Base-by-base conservation (phyloP, 2,113 vertebrate species). In the Odontesthes bonariensis region DNA sequence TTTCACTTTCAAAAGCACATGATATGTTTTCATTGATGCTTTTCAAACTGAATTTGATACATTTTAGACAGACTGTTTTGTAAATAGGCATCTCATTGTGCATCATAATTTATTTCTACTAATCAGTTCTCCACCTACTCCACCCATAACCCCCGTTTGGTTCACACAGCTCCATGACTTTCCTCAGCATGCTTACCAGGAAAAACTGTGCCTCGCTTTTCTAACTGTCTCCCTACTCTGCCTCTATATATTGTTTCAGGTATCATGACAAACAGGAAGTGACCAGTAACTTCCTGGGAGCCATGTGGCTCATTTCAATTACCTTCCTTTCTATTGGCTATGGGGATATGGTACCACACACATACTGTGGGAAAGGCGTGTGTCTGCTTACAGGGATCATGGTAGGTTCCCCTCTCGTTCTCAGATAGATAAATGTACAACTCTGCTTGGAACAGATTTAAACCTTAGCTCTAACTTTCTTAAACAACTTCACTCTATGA, bases 301-400 rank as follows among this genome's bases (percentile, higher is more conserved):
- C 97, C 65, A 99, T 99, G 97, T 99, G 97, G 97, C 92, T 99
- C 65, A 97, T 99, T 85, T 99, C 97, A 73, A 98, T 99, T 86
- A 99, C 97, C 90, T 99, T 99, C 94, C 94, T 99, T 77, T 98
- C 97, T 77, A 98, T 99, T 33, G 97, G 97, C 87, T 99, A 99
- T 9, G 97, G 97, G 9, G 97, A 98, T 93, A 98, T 98, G 97
- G 97, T 98, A 82, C 97, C 97, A 0, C 95, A 98, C 90, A 99
- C 97, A 35, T 99, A 98, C 94, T 99, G 97, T 42, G 97, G 97
- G 81, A 98, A 97, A 78, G 97, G 97, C 56, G 97, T 99, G 76
- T 99, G 97, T 88, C 93, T 99, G 81, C 96, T 99, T 79, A 99
- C 97, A 0, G 97, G 97, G 85, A 99, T 99, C 86, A 99, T 99